A percentile compares a stretch with the other conserved stretches of the same genome.
Conservation (phyloP, 2,113 vertebrate species). For the Podiceps cristatus region DNA sequence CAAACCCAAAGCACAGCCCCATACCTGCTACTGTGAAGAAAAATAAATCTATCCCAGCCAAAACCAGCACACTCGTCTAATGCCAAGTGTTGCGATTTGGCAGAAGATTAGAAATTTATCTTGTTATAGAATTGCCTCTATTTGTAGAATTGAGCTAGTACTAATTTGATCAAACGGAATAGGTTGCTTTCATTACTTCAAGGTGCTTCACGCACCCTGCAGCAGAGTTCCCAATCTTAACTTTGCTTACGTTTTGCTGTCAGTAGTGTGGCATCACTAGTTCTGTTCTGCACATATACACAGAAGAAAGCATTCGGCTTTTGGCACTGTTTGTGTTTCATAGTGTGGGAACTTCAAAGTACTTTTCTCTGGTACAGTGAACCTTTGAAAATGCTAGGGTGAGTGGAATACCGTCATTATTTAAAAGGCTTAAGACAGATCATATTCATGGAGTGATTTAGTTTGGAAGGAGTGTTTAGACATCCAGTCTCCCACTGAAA, state of each 20-base stretch:
- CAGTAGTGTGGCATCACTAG: not conserved
- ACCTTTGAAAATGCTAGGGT: not conserved
- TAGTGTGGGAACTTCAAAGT: not conserved
- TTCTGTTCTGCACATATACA: not conserved
- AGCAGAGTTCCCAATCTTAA: not conserved
- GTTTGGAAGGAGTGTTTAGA: not conserved
- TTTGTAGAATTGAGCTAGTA: not conserved
- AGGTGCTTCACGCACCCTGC: not conserved
- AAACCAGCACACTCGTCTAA: not conserved
- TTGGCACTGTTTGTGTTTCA: not conserved
- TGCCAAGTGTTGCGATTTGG: not conserved
- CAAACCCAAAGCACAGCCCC: too few relatives aligned
- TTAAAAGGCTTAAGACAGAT: not conserved
- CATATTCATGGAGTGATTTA: not conserved
- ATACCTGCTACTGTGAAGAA: too few relatives aligned
- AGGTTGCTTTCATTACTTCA: not conserved
- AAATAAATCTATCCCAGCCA: too few relatives aligned
- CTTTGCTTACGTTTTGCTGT: not conserved
- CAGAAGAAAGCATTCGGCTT: not conserved
- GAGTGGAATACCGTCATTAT: not conserved
- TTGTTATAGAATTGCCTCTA: not conserved
- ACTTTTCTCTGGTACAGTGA: not conserved
- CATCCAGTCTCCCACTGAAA: not conserved
- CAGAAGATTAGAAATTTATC: not conserved
- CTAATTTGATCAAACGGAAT: not conserved